Conservation (phyloP, 2,113 vertebrate species). For the sheep (Ovis aries) region DNA sequence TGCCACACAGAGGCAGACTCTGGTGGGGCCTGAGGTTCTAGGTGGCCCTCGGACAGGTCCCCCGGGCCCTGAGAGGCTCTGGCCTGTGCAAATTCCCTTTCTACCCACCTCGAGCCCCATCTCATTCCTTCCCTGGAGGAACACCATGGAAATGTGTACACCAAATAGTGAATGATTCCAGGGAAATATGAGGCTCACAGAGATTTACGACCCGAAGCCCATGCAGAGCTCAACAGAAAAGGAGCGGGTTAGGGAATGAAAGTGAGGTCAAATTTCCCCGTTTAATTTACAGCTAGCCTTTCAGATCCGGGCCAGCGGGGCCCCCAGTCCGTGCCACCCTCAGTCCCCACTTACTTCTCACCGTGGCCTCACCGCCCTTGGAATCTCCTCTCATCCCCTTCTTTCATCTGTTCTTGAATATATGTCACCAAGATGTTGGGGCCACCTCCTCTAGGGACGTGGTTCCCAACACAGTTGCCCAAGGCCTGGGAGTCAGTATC, state of each 20-base stretch:
- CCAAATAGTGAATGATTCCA: not conserved
- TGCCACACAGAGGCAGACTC: not conserved
- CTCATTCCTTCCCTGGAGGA: not conserved
- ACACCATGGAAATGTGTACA: not conserved
- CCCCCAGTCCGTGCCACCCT: not conserved
- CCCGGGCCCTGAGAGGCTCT: not conserved
- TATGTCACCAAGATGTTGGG: not conserved
- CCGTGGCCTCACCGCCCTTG: not conserved
- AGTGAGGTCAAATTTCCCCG: not conserved
- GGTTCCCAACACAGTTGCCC: not conserved
- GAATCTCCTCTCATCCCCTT: not conserved
- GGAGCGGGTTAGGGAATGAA: not conserved
- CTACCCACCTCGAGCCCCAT: not conserved
- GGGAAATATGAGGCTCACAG: not conserved
- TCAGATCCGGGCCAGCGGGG: not conserved
- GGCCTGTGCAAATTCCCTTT: not conserved
- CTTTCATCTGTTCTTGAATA: constrained; percentile 36
- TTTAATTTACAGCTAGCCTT: not conserved
- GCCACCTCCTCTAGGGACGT: not conserved
- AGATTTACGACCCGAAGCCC: not conserved
- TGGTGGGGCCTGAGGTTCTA: not conserved
- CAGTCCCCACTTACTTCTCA: not conserved
- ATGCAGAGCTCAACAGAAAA: not conserved
- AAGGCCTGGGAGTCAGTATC: not conserved
- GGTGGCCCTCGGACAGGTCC: not conserved